These are phyloP conservation scores for Scatophagus argus DNA, from an alignment of 2,113 vertebrate genomes.

Conservation along the genomic window DNA sequence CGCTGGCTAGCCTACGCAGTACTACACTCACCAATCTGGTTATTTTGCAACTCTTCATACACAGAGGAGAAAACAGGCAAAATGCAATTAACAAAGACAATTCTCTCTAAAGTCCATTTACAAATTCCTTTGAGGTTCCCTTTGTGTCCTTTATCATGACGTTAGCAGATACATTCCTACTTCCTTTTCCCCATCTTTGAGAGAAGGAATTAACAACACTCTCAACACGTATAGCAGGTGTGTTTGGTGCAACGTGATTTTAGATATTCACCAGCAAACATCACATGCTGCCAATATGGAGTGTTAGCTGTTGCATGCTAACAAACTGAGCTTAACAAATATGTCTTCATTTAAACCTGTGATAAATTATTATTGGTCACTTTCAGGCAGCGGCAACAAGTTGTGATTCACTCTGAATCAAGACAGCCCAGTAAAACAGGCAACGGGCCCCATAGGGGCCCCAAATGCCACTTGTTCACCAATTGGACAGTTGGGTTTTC, in stretches of 20 bases:
- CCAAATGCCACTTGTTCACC: too few species aligned
- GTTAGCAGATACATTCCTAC: not conserved
- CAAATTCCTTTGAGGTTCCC: not conserved
- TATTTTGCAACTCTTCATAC: not conserved
- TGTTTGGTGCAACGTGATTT: not conserved
- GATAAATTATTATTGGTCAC: too few species aligned
- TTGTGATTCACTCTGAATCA: too few species aligned
- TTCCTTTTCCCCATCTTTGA: not conserved
- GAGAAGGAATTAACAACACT: not conserved
- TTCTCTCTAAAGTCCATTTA: not conserved
- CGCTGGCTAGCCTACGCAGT: not conserved
- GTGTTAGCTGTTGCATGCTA: not conserved
- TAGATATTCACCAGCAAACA: not conserved
- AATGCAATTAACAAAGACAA: not conserved
- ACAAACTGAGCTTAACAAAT: not conserved
- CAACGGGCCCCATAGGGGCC: too few species aligned
- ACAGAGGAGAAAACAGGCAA: not conserved
- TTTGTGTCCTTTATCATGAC: not conserved
- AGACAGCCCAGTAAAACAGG: too few species aligned
- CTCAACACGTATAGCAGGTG: not conserved
- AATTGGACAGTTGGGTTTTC: too few species aligned
- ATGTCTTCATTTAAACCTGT: not conserved
- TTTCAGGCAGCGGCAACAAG: too few species aligned
- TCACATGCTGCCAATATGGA: not conserved
- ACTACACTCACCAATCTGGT: not conserved